A percentile compares a stretch with the other conserved stretches of the same genome.
These are phyloP conservation scores for Neuroscelio doddi DNA, from an alignment of 2,888 invertebrate genomes.

Conservation along the genomic window DNA sequence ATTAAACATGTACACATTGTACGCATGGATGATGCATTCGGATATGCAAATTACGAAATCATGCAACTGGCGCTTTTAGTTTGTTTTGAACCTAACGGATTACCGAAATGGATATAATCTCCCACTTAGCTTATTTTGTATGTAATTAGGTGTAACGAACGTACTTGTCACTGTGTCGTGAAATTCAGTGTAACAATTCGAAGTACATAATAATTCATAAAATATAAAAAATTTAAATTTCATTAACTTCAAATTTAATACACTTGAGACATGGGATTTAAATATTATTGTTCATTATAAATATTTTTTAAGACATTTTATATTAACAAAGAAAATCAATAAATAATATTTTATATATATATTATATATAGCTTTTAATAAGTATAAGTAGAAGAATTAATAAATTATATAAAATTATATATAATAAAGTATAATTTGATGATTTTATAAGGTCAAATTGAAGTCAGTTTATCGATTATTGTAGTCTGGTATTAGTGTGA, in stretches of 20 bases:
- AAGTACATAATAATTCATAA: too few species aligned
- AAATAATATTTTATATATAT: too few species aligned
- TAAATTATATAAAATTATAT: background rate
- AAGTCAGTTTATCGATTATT: slow-evolving; percentile 8
- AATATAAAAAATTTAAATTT: too few species aligned
- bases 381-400: background rate
- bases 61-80: slow-evolving; percentile 42
- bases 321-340: too few species aligned
- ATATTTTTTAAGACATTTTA: too few species aligned
- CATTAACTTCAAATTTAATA: too few species aligned
- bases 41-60: slow-evolving; percentile 46
- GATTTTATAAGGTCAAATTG: background rate
- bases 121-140: slow-evolving; percentile 31
- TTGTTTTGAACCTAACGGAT: slow-evolving; percentile 40
- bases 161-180: too few species aligned
- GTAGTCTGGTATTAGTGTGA: slow-evolving; percentile 8
- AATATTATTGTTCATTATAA: too few species aligned
- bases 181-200: too few species aligned
- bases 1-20: slow-evolving; percentile 42
- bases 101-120: slow-evolving; percentile 33
- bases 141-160: slow-evolving; percentile 23
- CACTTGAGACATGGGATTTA: too few species aligned
- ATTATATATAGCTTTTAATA: too few species aligned
- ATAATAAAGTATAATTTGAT: background rate
- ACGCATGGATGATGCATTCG: slow-evolving; percentile 45